phyloP scores from a whole-genome alignment of 2,113 vertebrate genomes.

The Upupa epops region DNA sequence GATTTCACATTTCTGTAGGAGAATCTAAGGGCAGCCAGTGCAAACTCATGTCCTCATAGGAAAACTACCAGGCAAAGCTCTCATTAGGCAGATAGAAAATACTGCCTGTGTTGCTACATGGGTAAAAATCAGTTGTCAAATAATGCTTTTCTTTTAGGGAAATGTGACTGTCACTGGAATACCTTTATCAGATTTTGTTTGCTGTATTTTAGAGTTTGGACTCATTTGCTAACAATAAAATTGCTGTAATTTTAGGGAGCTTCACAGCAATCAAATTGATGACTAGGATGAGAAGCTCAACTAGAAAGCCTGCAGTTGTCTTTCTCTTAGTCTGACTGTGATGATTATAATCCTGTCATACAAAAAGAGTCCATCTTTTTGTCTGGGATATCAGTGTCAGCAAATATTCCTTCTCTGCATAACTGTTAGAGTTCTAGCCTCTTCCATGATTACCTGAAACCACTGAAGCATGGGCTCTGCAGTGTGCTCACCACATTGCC shows the following conservation, averaged over 20 bases:
- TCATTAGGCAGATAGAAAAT: background rate
- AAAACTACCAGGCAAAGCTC: background rate
- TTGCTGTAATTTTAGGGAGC: constrained; percentile 14
- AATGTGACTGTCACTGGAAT: background rate
- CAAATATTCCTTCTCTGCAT: background rate
- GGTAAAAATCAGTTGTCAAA: background rate
- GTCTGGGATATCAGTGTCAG: background rate
- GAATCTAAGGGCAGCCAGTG: background rate
- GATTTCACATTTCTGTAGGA: background rate
- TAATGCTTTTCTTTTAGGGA: background rate
- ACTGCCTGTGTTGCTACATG: background rate
- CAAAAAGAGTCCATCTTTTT: background rate
- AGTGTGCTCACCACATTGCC: background rate
- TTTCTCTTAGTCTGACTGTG: background rate
- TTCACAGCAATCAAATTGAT: constrained; percentile 31
- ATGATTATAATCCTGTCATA: background rate
- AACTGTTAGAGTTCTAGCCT: background rate
- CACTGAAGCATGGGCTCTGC: background rate
- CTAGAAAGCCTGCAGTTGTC: constrained; percentile 1
- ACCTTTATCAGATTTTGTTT: background rate
- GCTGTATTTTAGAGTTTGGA: background rate
- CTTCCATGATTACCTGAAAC: background rate
- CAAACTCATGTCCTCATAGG: background rate
- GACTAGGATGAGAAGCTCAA: constrained; percentile 4
- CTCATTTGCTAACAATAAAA: constrained; percentile 26